Base-by-base conservation (phyloP, 2,113 vertebrate genomes). In the Semnopithecus entellus region DNA sequence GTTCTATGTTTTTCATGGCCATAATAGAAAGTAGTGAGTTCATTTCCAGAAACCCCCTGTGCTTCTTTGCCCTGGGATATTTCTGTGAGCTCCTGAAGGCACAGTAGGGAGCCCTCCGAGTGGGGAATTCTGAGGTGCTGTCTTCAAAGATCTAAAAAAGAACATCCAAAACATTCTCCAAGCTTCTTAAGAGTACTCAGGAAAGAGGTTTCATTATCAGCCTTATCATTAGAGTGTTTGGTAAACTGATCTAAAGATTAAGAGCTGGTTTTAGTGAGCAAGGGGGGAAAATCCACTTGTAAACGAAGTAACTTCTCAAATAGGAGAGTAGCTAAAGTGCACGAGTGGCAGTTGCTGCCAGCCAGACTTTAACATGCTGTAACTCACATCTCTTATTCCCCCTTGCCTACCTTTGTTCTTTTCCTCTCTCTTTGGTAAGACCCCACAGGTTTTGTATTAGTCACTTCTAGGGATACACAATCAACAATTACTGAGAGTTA, bases 191-290 rank as follows among this genome's bases (percentile, higher is more conserved):
- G 45, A 9, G 35, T 38, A 35, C 88, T 48, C 68, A 35, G 73
- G 40, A 87, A 59, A 45, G 76, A 57, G 40, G 35, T 52, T 95
- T 64, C 66, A 64, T 79, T 70, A 68, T 45, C 90, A 73, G 80
- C 48, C 68, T 86, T 96, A 92, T 88, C 80, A 59, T 94, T 88
- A 92, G 57, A 75, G 75, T 96, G 93, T 92, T 91, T 97, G 88
- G 78, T 97, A 97, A 97, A 96, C 88, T 86, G 66, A 94, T 90
- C 38, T 94, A 40, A 59, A 94, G 96, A 95, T 91, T 85, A 96
- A 84, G 45, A 59, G 66, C 6, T 2, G 64, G n/a, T 76, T 86
- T 90, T 73, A 48, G 45, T 30, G 64, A 64, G 48, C n/a, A 22
- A 88, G 38, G 91, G 45, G 3, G 38, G 86, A 66, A 61, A 92